These are phyloP conservation scores for Chironex yamaguchii DNA, from an alignment of 30 jellyfish, hydroid and myxozoan genomes.

Conservation along the genomic window DNA sequence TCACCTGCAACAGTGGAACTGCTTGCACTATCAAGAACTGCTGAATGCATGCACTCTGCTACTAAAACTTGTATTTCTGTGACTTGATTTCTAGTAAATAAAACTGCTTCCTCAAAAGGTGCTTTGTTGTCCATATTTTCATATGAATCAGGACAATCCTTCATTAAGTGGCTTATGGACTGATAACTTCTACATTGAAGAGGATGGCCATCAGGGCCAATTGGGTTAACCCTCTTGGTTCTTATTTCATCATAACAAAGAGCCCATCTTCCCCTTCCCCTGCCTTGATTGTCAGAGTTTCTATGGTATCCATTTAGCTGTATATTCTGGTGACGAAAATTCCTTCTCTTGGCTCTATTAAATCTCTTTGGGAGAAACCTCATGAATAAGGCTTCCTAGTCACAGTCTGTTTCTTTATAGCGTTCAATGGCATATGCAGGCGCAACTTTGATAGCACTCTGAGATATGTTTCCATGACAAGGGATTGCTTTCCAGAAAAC, in stretches of 20 bases:
- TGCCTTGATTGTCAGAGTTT: too few relatives aligned
- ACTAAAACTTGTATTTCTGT: constrained; percentile 14
- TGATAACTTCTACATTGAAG: constrained; percentile 39
- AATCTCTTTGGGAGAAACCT: too few relatives aligned
- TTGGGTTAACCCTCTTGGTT: constrained; percentile 23
- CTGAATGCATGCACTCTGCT: not conserved
- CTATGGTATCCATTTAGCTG: too few relatives aligned
- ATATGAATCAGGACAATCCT: constrained; percentile 38
- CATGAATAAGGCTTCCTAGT: too few relatives aligned
- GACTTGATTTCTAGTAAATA: constrained; percentile 7
- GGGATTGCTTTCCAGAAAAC: constrained; percentile 31
- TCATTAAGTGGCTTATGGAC: constrained; percentile 29
- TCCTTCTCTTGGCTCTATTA: too few relatives aligned
- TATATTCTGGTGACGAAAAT: too few relatives aligned
- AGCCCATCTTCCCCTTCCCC: not conserved
- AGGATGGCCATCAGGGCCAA: constrained; percentile 9
- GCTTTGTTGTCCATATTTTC: constrained; percentile 6
- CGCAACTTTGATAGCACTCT: not conserved
- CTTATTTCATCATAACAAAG: not conserved
- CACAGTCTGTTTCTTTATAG: too few relatives aligned
- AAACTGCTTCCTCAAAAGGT: not conserved
- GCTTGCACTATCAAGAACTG: constrained; percentile 41
- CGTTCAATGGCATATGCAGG: not conserved
- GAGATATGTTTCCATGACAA: too few relatives aligned
- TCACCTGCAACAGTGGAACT: constrained; percentile 39